phyloP scores from a whole-genome alignment of 1,140 invertebrate genomes.

The Drosophila bipectinata region DNA sequence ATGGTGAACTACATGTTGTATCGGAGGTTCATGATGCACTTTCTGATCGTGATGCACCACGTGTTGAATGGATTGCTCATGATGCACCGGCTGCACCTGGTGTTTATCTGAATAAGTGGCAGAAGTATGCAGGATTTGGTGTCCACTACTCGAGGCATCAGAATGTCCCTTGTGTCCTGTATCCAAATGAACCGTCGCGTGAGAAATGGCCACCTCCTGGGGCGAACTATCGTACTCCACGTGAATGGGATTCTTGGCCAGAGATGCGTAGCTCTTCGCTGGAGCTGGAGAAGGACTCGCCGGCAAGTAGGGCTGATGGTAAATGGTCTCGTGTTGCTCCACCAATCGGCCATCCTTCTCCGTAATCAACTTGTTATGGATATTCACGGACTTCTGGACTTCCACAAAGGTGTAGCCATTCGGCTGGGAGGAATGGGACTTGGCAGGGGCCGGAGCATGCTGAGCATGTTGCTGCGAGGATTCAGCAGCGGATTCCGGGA shows the following conservation, averaged over 20 bases:
- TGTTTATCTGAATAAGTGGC: neutral
- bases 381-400: conserved; percentile 86
- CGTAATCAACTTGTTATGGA: conserved; percentile 80
- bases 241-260: conserved; percentile 68
- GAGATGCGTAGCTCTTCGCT: conserved; percentile 45
- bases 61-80: conserved; percentile 7
- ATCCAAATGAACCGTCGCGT: conserved; percentile 40
- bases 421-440: conserved; percentile 31
- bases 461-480: conserved; percentile 54
- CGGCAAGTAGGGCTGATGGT: conserved; percentile 53
- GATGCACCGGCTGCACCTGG: conserved; percentile 7
- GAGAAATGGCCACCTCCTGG: conserved; percentile 55
- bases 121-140: conserved; percentile 3
- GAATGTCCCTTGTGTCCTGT: conserved; percentile 15
- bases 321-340: conserved; percentile 79
- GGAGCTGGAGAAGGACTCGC: conserved; percentile 1
- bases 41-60: conserved; percentile 12
- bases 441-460: conserved; percentile 28
- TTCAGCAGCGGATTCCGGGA: conserved; percentile 60
- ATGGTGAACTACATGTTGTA: neutral
- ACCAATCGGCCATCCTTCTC: conserved; percentile 74
- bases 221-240: conserved; percentile 66
- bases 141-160: neutral
- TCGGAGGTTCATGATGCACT: neutral
- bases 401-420: conserved; percentile 85